Base-by-base conservation (phyloP, 2,888 invertebrate genomes). In the Rotaria socialis region DNA sequence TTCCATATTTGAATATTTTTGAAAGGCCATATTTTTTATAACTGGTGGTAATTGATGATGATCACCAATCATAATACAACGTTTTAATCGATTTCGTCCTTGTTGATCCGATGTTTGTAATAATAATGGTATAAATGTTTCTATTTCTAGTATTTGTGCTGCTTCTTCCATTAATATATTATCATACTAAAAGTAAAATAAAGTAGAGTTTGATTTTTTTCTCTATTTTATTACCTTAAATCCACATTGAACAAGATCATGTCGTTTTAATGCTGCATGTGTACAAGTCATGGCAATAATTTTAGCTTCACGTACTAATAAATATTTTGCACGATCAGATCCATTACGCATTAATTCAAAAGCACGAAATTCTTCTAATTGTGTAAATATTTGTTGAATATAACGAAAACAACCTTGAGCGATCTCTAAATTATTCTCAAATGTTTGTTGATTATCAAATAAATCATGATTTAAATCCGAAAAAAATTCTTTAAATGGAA, bases 281-380 rank as follows among this genome's bases (percentile, higher is more conserved):
- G 99, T 99, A 92, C 99, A 99, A 0, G 99, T 99, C 99, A 99
- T 99, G 1, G 99, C 99, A 89, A 99, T 99, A 86, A 99, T 97
- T 92, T 98, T 99, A 0, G 99, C 98, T 91, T 99, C 99, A 90
- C 97, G 96, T 0, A 99, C 97, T 86, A 99, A 92, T 87, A 99
- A 92, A 92, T 99, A 99, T 90, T 97, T 96, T 0, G 97, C 96
- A 85, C 99, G 93, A 91, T 99, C 99, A 85, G 96, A 92, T 0
- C 99, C 99, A 85, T 96, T 96, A 19, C 99, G 93, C 14, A 99
- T 92, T 88, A 99, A 92, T 91, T 99, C 99, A 91, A 99, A 99
- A 0, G 99, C 97, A 85, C 98, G 93, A 91, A 99, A 99, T 91
- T 99, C 98, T 90, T 99, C 98, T 19, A 99, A 92, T 90, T 99